Conservation (phyloP, 2,888 invertebrate genomes). For the Autographa pulchrina region DNA sequence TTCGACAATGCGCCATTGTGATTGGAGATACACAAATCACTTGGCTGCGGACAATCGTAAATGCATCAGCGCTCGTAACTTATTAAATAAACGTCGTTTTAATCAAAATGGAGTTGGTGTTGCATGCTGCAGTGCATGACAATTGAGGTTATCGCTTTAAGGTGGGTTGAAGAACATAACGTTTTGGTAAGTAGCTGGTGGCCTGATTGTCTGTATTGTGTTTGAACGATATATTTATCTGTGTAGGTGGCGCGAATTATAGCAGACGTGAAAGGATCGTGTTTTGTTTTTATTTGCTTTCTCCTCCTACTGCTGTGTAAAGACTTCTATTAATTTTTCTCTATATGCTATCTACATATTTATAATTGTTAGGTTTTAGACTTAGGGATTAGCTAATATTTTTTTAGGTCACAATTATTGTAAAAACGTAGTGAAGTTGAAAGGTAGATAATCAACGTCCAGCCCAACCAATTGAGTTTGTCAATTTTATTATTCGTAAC, state of each 20-base stretch:
- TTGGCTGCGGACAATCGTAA: slow-evolving; percentile 68
- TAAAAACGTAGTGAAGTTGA: no score
- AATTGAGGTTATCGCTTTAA: slow-evolving; percentile 50
- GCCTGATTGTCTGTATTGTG: slow-evolving; percentile 22
- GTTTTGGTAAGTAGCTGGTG: slow-evolving; percentile 29
- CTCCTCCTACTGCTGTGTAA: background rate
- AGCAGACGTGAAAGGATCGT: background rate
- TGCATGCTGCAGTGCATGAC: slow-evolving; percentile 31
- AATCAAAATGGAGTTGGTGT: slow-evolving; percentile 57
- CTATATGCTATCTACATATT: background rate
- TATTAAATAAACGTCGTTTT: slow-evolving; percentile 60
- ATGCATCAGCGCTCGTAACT: slow-evolving; percentile 65
- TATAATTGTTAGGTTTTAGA: background rate
- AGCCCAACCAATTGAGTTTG: background rate
- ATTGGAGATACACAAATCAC: slow-evolving; percentile 65
- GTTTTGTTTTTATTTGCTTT: background rate
- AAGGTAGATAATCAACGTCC: background rate
- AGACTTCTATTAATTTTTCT: background rate
- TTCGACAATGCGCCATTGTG: slow-evolving; percentile 24
- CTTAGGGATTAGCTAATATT: background rate
- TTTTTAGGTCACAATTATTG: no score
- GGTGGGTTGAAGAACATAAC: slow-evolving; percentile 21
- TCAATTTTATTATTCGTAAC: background rate
- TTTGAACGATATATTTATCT: slow-evolving; percentile 8
- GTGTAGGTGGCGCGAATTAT: background rate